Evolutionary conservation across 2,113 vertebrate genomes (phyloP).

Genomic region (Crocuta crocuta): DNA sequence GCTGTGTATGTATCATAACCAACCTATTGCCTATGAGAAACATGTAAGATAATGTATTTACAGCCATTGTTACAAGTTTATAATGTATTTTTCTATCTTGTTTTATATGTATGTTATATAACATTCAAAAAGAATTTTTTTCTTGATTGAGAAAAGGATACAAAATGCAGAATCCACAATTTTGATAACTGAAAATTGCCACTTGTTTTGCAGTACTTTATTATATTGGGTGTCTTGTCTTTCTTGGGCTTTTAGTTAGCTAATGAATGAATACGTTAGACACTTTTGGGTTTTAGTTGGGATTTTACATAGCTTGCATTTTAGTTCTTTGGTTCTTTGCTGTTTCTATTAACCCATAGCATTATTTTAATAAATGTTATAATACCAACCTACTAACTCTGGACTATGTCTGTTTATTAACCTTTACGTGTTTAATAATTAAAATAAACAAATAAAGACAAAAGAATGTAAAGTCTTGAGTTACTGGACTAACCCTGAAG

Average conservation of each 20-base stretch:
- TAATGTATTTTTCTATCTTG: slow-evolving; percentile 99
- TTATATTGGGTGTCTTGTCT: slow-evolving; percentile 91
- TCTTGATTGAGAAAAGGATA: slow-evolving; percentile 95
- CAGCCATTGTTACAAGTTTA: slow-evolving; percentile 99
- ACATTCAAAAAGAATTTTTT: slow-evolving; percentile 97
- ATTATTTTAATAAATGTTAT: slow-evolving; percentile 99
- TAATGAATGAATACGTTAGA: slow-evolving; percentile 91
- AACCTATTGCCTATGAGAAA: slow-evolving; percentile 95
- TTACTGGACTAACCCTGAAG: slow-evolving; percentile 92
- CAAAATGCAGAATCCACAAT: slow-evolving; percentile 91
- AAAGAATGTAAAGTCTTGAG: slow-evolving; percentile 88
- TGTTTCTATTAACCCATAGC: slow-evolving; percentile 95
- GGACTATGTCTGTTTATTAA: slow-evolving; percentile 98
- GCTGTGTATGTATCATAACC: slow-evolving; percentile 93
- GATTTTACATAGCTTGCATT: slow-evolving; percentile 96
- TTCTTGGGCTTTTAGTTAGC: slow-evolving; percentile 92
- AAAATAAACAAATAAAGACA: slow-evolving; percentile 88
- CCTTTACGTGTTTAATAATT: slow-evolving; percentile 94
- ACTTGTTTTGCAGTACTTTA: slow-evolving; percentile 94
- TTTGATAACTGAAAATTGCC: slow-evolving; percentile 94
- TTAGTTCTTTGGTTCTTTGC: slow-evolving; percentile 96
- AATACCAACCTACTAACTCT: slow-evolving; percentile 98
- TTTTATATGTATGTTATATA: slow-evolving; percentile 99
- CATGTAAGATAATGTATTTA: slow-evolving; percentile 96
- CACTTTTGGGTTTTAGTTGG: slow-evolving; percentile 91